phyloP scores from a whole-genome alignment of 2,113 vertebrate species.

The Callipepla squamata region DNA sequence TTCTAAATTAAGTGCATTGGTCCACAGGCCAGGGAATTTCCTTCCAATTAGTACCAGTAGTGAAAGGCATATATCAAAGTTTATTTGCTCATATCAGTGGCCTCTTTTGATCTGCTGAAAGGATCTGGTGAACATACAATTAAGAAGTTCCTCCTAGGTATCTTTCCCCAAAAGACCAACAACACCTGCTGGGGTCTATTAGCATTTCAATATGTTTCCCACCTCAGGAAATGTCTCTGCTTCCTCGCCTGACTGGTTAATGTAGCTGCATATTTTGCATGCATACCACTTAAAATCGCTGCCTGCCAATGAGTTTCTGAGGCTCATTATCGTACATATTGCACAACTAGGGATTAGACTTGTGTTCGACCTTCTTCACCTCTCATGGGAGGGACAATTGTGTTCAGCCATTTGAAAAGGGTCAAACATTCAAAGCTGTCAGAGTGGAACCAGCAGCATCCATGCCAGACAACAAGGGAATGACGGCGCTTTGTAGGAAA shows the following conservation, averaged over 20 bases:
- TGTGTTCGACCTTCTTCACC: not conserved
- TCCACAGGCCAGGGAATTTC: conserved; percentile 49
- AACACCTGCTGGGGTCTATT: conserved; percentile 56
- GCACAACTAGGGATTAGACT: not conserved
- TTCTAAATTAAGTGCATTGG: conserved; percentile 47
- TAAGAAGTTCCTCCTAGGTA: conserved; percentile 66
- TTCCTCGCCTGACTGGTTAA: conserved; percentile 37
- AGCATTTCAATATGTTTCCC: conserved; percentile 63
- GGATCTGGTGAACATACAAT: conserved; percentile 59
- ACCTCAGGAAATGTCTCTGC: conserved; percentile 64
- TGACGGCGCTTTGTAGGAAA: not conserved
- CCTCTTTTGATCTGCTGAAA: conserved; percentile 66
- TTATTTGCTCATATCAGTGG: conserved; percentile 58
- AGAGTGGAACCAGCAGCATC: not conserved
- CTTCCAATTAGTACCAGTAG: conserved; percentile 60
- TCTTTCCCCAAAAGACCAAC: conserved; percentile 43
- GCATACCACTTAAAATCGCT: not conserved
- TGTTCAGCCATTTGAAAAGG: not conserved
- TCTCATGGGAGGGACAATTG: not conserved
- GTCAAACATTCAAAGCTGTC: conserved; percentile 11
- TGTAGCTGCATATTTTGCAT: conserved; percentile 35
- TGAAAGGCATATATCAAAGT: conserved; percentile 65
- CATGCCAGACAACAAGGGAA: not conserved
- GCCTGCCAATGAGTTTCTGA: not conserved
- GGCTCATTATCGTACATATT: not conserved